Evolutionary conservation across 2,888 invertebrate genomes (phyloP), one percentile per base, ranked within the genome.

Genomic region (Eupithecia exiguata): DNA sequence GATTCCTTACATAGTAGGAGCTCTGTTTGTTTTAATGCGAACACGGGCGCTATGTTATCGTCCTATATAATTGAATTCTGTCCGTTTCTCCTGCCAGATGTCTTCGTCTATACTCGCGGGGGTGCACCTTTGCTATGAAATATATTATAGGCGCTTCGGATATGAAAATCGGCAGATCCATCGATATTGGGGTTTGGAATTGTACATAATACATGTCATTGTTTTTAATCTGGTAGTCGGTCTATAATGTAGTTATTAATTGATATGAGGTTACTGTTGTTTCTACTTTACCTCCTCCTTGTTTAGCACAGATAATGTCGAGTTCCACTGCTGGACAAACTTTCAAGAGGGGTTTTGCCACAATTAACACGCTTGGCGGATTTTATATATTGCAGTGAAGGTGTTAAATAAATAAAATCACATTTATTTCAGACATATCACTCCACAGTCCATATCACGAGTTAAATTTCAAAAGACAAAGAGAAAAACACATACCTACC

Each of bases 51-150:
- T 84, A 86, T 87, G 87, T 84, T 88, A 86, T 86, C 86, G 84
- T 87, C 84, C 83, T 84, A 84, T 87, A 84, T 87, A 88, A 89
- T 89, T 90, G 86, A 88, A 89, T 89, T 88, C 84, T 86, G 84
- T 82, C 84, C 87, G 85, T 87, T 85, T 89, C 89, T 88, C 84
- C 82, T 81, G 80, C 86, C 88, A 89, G 88, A 86, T 88, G 88
- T 87, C 86, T 86, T 83, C 83, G 78, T 77, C 81, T 80, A 84
- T 84, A 84, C 81, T 80, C 84, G 80, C 86, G 82, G 83, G 80
- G 77, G 84, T 84, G 84, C 85, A 88, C 84, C 82, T 88, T 90
- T 92, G 91, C 91, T 91, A 88, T 89, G 87, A 91, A 89, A 91
- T 90, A 90, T 91, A 89, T 88, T 86, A 84, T 87, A 91, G 91